Percentiles rank a stretch among this genome's conserved stretches.
Evolutionary conservation across 2,797 vertebrate genomes (phyloP).

Genomic region (Adelosebastes latens): DNA sequence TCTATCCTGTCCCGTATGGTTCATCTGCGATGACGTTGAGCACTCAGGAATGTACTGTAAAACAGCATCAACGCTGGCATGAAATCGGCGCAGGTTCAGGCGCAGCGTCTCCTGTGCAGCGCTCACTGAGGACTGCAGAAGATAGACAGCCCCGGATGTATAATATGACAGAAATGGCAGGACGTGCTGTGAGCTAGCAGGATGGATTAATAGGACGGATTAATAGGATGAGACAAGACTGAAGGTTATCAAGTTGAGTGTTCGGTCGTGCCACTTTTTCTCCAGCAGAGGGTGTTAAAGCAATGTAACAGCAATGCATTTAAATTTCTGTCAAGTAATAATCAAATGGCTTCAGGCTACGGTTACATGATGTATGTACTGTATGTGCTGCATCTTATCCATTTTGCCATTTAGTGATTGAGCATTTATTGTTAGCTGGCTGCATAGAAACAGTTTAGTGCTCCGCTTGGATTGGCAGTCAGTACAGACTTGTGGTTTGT

Average conservation of each 20-base stretch:
- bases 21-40: conserved; percentile 46
- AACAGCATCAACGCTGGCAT: conserved; percentile 40
- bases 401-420: neutral
- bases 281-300: conserved; percentile 70
- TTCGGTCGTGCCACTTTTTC: neutral
- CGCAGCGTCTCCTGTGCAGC: neutral
- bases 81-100: conserved; percentile 29
- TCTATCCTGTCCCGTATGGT: conserved; percentile 17
- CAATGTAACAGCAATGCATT: neutral
- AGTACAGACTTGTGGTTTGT: neutral
- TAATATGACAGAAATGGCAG: neutral
- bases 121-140: neutral
- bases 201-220: neutral
- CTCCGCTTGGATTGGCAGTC: neutral
- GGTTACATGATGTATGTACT: neutral
- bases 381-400: neutral
- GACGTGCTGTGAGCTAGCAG: neutral
- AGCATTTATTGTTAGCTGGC: neutral
- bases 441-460: neutral
- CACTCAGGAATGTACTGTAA: conserved; percentile 53
- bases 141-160: neutral
- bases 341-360: neutral
- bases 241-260: neutral
- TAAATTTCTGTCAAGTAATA: neutral
- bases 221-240: neutral